Conservation (phyloP, 2,113 vertebrate genomes). For the Seriola dumerili region DNA sequence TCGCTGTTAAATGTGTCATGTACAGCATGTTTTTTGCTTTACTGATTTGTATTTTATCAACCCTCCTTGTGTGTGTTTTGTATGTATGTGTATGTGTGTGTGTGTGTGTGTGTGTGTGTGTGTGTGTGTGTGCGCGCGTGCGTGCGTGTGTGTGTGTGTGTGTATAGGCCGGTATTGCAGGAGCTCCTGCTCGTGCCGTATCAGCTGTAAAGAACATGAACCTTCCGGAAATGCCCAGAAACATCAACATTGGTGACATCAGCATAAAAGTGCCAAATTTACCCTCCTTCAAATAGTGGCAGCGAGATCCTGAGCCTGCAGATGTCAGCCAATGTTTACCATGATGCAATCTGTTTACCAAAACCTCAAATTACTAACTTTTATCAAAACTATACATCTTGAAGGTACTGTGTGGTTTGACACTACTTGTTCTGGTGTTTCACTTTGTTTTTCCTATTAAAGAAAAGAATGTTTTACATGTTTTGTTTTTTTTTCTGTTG, state of each 20-base stretch:
- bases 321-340: constrained; percentile 86
- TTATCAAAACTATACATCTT: constrained; percentile 84
- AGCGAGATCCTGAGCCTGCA: constrained; percentile 73
- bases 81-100: constrained; percentile 75
- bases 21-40: constrained; percentile 31
- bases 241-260: constrained; percentile 99
- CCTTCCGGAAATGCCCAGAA: constrained; percentile 99
- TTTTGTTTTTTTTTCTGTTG: constrained; percentile 55
- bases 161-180: constrained; percentile 97
- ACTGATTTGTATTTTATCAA: constrained; percentile 66
- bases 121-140: constrained; percentile 81
- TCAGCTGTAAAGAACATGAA: constrained; percentile 99
- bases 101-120: constrained; percentile 86
- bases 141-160: constrained; percentile 83
- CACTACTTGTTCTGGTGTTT: constrained; percentile 86
- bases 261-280: constrained; percentile 99
- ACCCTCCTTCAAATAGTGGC: constrained; percentile 97
- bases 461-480: constrained; percentile 51
- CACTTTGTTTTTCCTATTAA: constrained; percentile 83
- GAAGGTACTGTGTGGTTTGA: constrained; percentile 89
- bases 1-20: constrained; percentile 57
- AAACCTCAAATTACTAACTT: constrained; percentile 85
- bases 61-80: constrained; percentile 63
- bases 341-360: constrained; percentile 90
- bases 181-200: constrained; percentile 97